These are phyloP conservation scores for Eulacestoma nigropectus DNA, from an alignment of 2,113 vertebrate genomes.

Conservation along the genomic window DNA sequence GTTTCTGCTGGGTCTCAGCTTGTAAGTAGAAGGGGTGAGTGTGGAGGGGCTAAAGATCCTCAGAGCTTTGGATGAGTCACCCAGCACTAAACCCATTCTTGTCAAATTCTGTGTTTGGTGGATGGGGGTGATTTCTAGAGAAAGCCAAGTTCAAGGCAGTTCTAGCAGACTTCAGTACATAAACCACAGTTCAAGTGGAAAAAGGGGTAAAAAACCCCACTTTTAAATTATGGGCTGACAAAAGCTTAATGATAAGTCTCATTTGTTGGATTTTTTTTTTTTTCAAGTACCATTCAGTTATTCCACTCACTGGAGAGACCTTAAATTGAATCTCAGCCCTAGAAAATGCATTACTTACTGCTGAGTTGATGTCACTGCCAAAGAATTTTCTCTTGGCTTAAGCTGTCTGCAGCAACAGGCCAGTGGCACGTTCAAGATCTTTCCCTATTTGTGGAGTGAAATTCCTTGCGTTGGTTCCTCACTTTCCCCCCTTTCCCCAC, in stretches of 20 bases:
- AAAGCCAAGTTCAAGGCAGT: background rate
- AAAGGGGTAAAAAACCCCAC: background rate
- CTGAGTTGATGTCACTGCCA: slow-evolving; percentile 61
- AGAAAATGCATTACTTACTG: slow-evolving; percentile 48
- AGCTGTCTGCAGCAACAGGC: slow-evolving; percentile 56
- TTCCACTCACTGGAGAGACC: slow-evolving; percentile 4
- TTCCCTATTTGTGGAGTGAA: background rate
- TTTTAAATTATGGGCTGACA: background rate
- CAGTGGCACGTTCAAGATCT: slow-evolving; percentile 16
- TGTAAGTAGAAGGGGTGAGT: background rate
- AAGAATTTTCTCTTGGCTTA: slow-evolving; percentile 61
- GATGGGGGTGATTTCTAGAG: background rate
- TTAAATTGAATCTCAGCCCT: slow-evolving; percentile 45
- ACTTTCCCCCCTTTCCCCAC: background rate
- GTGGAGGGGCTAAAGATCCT: background rate
- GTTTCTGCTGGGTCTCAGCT: background rate
- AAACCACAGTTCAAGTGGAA: background rate
- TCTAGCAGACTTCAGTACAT: background rate
- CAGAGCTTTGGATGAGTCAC: background rate
- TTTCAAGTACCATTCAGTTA: slow-evolving; percentile 1
- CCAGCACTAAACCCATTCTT: background rate
- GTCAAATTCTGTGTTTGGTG: background rate
- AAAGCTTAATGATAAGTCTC: background rate
- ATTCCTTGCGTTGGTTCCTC: background rate
- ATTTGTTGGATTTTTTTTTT: background rate